Percentiles rank a stretch among this genome's conserved stretches.
phyloP scores from a whole-genome alignment of 2,888 invertebrate genomes.

The Ypsolopha sequella region DNA sequence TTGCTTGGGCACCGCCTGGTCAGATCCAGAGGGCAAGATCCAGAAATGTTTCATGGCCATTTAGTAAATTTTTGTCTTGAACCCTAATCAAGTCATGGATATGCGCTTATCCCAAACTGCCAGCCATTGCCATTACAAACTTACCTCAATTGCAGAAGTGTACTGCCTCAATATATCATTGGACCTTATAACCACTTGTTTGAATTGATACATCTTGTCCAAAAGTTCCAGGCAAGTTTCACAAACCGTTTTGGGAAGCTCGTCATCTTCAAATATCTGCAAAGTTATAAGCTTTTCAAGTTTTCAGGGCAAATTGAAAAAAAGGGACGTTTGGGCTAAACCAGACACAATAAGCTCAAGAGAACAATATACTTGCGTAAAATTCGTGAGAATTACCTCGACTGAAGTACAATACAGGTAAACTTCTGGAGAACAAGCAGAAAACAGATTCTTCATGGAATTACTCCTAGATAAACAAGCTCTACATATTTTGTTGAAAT shows the following conservation, averaged over 20 bases:
- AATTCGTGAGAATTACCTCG: slow-evolving; percentile 33
- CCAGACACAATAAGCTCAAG: too few relatives aligned
- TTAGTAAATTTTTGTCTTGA: background rate
- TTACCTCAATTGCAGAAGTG: slow-evolving; percentile 25
- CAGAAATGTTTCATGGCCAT: too few relatives aligned
- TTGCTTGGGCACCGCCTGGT: too few relatives aligned
- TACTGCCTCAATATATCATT: slow-evolving; percentile 52
- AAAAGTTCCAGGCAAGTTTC: slow-evolving; percentile 49
- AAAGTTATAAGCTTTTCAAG: slow-evolving; percentile 9
- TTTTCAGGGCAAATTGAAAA: background rate
- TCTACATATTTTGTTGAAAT: slow-evolving; percentile 52
- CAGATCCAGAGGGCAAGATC: too few relatives aligned
- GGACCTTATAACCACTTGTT: slow-evolving; percentile 52
- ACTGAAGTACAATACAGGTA: slow-evolving; percentile 61
- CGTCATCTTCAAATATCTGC: slow-evolving; percentile 48
- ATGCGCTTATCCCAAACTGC: too few relatives aligned
- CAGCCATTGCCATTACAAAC: slow-evolving; percentile 4
- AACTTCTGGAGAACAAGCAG: slow-evolving; percentile 46
- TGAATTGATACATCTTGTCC: slow-evolving; percentile 55
- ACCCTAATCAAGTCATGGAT: too few relatives aligned
- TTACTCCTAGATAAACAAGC: slow-evolving; percentile 49
- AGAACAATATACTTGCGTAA: background rate
- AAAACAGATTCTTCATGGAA: slow-evolving; percentile 53
- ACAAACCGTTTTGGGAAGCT: slow-evolving; percentile 53
- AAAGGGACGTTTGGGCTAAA: too few relatives aligned